A percentile compares a stretch with the other conserved stretches of the same genome.
Evolutionary conservation across 2,797 vertebrate genomes (phyloP).

Genomic region (Dromococcyx pavoninus): DNA sequence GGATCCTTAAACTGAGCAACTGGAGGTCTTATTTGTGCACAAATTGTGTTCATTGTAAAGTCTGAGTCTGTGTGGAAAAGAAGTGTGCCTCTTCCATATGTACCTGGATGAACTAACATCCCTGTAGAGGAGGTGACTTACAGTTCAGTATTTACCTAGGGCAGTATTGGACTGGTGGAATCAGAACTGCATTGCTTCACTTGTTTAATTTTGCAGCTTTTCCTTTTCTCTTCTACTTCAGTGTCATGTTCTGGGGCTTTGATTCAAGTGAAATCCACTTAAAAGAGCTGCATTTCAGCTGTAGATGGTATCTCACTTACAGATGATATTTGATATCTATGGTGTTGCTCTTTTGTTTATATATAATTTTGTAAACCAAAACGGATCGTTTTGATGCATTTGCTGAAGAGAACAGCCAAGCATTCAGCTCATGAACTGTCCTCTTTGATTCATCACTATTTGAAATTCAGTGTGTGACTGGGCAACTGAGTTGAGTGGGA

Average conservation of each 20-base stretch:
- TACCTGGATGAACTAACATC: not conserved
- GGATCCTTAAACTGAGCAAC: conserved; percentile 15
- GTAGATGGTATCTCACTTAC: not conserved
- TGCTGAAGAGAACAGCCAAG: conserved; percentile 3
- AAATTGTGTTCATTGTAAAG: conserved; percentile 15
- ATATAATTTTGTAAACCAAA: not conserved
- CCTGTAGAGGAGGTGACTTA: not conserved
- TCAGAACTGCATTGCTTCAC: not conserved
- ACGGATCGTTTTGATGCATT: not conserved
- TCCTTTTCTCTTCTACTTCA: not conserved
- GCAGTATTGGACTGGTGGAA: not conserved
- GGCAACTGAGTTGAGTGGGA: not conserved
- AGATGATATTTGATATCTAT: not conserved
- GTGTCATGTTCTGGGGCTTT: not conserved
- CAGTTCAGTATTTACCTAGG: not conserved
- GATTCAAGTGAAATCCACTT: not conserved
- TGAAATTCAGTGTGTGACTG: conserved; percentile 33
- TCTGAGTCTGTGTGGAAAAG: conserved; percentile 12
- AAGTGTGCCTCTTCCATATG: not conserved
- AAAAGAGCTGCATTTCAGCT: conserved; percentile 6
- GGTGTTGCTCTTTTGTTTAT: not conserved
- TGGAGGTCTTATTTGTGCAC: conserved; percentile 2
- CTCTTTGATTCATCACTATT: not conserved
- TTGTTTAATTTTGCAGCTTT: not conserved
- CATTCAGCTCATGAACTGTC: conserved; percentile 12